Evolutionary conservation across 1,140 invertebrate genomes (phyloP), one percentile per base, ranked within the genome.

Genomic region (Trinorchestia longiramus): DNA sequence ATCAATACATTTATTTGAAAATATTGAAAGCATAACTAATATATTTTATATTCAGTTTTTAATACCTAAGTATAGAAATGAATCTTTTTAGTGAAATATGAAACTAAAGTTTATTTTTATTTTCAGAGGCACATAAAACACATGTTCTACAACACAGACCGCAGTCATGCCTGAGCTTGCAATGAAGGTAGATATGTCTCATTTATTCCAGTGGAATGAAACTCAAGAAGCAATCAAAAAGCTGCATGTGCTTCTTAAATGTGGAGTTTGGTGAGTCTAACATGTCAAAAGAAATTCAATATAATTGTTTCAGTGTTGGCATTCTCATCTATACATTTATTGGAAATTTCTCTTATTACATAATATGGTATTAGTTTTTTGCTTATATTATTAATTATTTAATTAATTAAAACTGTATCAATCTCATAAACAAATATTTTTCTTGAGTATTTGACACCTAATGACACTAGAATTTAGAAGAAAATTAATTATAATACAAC

Each of bases 201-300:
- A 90, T 90, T 90, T 90, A 41, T 90, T 90, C 43, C 88, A 90
- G 41, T 90, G 88, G 88, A 90, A 1, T 90, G 88, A 90, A 43
- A 90, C 88, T 90, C 23, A 42, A 4, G 88, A 42, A 15, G 88
- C 88, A 4, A 28, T 90, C 43, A 90, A 90, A 42, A 90, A 90
- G 43, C 28, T 90, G 11, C 41, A 90, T 0, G 36, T 90, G n/a
- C 88, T 90, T 8, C 88, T 90, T 41, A 90, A 90, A 42, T 90
- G 88, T 42, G 15, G 43, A 4, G n/a, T 90, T 8, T 90, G 88
- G 88, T 90, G 43, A 90, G 88, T 6, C 47, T 53, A 19, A 53
- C 43, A 42, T 11, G n/a, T 90, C 28, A 3, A 19, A 90, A 90
- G 17, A 90, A 42, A 42, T 90, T 4, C 88, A 42, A 42, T 41